Evolutionary conservation across 2,888 invertebrate species (phyloP).

Genomic region (Microdon myrmicae): DNA sequence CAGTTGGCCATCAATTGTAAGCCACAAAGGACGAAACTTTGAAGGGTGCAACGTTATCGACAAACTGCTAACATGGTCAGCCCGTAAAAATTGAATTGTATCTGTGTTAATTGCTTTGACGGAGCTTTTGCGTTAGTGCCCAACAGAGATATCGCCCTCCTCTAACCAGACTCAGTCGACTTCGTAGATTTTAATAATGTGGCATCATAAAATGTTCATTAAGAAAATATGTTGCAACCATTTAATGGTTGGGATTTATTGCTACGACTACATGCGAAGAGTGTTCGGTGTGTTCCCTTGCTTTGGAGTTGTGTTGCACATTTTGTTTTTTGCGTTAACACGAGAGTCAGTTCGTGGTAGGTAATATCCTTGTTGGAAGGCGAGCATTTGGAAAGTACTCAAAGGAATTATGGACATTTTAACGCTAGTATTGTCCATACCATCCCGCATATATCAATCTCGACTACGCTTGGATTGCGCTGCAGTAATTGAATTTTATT

Average conservation of each 20-base stretch:
- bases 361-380: slow-evolving; percentile 8
- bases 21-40: too few species aligned
- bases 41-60: slow-evolving; percentile 3
- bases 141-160: too few species aligned
- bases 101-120: slow-evolving; percentile 26
- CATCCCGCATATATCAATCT: slow-evolving; percentile 39
- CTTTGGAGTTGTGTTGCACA: too few species aligned
- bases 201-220: slow-evolving; percentile 56
- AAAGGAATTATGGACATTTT: slow-evolving; percentile 45
- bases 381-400: slow-evolving; percentile 32
- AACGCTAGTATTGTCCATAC: slow-evolving; percentile 25
- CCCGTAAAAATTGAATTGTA: slow-evolving; percentile 39
- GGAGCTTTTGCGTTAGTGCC: slow-evolving; percentile 3
- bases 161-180: background rate
- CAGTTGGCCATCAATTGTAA: too few species aligned
- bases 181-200: slow-evolving; percentile 34
- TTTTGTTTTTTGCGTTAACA: slow-evolving; percentile 2
- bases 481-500: slow-evolving; percentile 42
- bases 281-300: background rate
- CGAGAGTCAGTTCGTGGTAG: slow-evolving; percentile 12
- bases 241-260: slow-evolving; percentile 42
- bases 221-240: slow-evolving; percentile 56
- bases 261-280: slow-evolving; percentile 18
- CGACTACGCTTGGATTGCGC: slow-evolving; percentile 23
- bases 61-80: slow-evolving; percentile 3